These are phyloP conservation scores for Ectemnius lituratus DNA, from an alignment of 2,888 invertebrate species.

Conservation along the genomic window DNA sequence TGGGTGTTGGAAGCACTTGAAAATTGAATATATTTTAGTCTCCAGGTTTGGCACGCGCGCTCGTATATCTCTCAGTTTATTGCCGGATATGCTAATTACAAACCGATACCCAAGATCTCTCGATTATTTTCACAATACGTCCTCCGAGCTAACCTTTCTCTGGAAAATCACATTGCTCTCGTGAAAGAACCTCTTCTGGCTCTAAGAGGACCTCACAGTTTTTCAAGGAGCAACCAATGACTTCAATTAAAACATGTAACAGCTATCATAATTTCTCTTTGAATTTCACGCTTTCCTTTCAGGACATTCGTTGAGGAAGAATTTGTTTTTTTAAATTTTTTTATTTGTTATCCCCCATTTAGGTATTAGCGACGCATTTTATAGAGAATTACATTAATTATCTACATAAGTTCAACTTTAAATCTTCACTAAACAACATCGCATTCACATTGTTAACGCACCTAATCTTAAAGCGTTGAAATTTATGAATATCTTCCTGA, in stretches of 20 bases:
- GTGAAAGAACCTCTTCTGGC: conserved; percentile 14
- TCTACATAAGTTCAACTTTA: no score
- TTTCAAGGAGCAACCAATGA: conserved; percentile 9
- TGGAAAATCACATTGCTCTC: conserved; percentile 30
- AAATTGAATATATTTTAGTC: conserved; percentile 42
- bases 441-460: no score
- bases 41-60: conserved; percentile 32
- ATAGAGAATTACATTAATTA: no score
- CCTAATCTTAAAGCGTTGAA: no score
- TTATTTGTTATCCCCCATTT: no score
- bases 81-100: conserved; percentile 48
- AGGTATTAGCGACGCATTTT: no score
- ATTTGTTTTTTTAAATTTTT: no score
- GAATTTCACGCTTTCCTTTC: conserved; percentile 22
- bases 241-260: not conserved
- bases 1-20: conserved; percentile 26
- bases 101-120: conserved; percentile 24
- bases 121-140: conserved; percentile 43
- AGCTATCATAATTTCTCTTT: not conserved
- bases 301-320: conserved; percentile 4
- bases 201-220: conserved; percentile 6
- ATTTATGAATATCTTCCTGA: no score
- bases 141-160: conserved; percentile 21
- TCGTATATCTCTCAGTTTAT: conserved; percentile 55
- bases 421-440: no score